Evolutionary conservation across 2,113 vertebrate genomes (phyloP).

Genomic region (Tragelaphus imberbis): DNA sequence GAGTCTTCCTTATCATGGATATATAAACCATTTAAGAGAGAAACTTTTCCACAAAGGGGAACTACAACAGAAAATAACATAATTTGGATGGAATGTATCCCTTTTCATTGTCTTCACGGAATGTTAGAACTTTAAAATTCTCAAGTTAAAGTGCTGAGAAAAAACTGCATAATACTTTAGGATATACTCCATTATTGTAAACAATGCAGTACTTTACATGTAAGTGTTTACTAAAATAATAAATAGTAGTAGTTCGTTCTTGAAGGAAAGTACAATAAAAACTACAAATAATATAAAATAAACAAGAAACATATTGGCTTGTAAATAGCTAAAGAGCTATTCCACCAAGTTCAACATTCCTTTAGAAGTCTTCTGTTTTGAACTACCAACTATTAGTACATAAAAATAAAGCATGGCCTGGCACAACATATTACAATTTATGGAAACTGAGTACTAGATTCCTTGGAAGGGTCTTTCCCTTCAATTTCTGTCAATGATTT

Average conservation of each 20-base stretch:
- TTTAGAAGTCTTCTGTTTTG: slow-evolving; percentile 34
- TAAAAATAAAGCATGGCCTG: neutral
- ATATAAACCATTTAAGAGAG: neutral
- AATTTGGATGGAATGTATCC: neutral
- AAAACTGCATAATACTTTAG: neutral
- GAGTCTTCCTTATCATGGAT: neutral
- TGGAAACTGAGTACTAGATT: neutral
- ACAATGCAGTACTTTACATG: neutral
- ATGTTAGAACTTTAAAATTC: slow-evolving; percentile 10
- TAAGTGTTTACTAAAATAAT: neutral
- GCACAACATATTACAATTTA: neutral
- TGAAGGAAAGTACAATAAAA: slow-evolving; percentile 26
- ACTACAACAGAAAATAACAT: neutral
- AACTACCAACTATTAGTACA: neutral
- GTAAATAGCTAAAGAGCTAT: neutral
- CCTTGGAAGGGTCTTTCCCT: neutral
- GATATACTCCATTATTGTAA: neutral
- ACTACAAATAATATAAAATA: neutral
- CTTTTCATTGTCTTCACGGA: slow-evolving; percentile 20
- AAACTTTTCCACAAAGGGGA: neutral
- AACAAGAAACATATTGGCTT: neutral
- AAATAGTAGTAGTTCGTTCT: neutral
- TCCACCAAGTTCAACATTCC: neutral
- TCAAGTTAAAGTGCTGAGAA: neutral
- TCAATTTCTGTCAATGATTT: neutral